A percentile compares a stretch with the other conserved stretches of the same genome.
Conservation (phyloP, 2,797 vertebrate species). For the Cryptoprocta ferox region DNA sequence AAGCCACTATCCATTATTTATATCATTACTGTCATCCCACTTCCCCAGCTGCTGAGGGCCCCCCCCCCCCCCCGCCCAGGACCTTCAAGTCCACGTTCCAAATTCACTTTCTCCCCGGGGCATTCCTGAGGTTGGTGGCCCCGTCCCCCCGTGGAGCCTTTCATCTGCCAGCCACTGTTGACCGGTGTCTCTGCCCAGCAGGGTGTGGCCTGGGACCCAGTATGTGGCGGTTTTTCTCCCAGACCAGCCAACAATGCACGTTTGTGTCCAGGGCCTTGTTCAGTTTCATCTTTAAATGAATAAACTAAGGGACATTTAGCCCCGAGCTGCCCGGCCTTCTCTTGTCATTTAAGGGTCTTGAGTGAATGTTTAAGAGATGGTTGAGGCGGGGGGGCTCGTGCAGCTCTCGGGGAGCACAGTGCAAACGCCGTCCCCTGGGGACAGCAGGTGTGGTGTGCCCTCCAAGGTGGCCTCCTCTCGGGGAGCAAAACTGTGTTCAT, state of each 20-base stretch:
- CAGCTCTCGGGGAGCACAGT: accelerated
- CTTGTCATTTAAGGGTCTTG: too few relatives aligned
- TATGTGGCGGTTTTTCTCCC: neutral
- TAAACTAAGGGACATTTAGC: neutral
- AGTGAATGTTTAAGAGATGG: neutral
- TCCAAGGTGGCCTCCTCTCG: neutral
- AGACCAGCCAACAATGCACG: accelerated
- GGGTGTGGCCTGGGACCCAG: too few relatives aligned
- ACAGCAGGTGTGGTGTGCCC: neutral
- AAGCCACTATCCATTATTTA: neutral
- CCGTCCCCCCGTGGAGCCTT: accelerated
- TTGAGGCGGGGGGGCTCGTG: neutral
- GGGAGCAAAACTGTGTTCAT: neutral
- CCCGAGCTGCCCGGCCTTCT: neutral
- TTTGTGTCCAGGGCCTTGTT: too few relatives aligned
- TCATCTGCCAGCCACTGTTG: accelerated
- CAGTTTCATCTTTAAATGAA: neutral
- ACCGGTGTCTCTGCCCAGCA: neutral
- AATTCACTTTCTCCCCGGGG: accelerated
- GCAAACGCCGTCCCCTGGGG: neutral
- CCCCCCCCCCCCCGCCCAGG: neutral
- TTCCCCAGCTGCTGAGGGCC: neutral
- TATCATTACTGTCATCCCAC: neutral
- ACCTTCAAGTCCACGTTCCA: neutral
- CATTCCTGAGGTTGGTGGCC: neutral